These are phyloP conservation scores for Solenodon paradoxus DNA, from an alignment of 2,113 vertebrate species.

Conservation along the genomic window DNA sequence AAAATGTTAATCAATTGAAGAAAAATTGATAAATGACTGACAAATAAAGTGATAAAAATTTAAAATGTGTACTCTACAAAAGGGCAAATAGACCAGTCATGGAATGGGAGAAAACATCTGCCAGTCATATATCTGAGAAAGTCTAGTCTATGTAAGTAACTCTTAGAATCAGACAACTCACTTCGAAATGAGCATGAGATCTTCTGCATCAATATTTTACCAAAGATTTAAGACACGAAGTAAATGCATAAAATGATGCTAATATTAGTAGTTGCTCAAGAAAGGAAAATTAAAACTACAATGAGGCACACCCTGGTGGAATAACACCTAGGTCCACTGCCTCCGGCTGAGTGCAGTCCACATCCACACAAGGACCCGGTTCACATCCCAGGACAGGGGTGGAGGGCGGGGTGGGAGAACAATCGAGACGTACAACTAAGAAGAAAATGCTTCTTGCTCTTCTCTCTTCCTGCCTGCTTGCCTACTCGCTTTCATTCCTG, in stretches of 20 bases:
- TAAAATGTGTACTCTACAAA: slow-evolving; percentile 6
- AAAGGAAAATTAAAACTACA: slow-evolving; percentile 4
- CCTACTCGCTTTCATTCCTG: too few relatives aligned
- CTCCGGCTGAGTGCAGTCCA: too few relatives aligned
- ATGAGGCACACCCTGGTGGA: too few relatives aligned
- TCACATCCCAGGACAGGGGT: too few relatives aligned
- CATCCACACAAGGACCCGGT: too few relatives aligned
- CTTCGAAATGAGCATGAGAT: background rate
- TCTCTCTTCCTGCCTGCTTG: too few relatives aligned
- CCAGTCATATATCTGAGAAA: background rate
- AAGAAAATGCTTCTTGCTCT: too few relatives aligned
- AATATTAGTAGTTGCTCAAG: background rate
- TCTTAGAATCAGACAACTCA: background rate
- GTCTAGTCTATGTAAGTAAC: background rate
- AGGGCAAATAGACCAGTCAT: background rate
- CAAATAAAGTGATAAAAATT: background rate
- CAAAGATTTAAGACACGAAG: background rate
- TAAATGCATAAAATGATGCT: background rate
- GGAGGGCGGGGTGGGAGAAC: too few relatives aligned
- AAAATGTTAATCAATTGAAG: background rate
- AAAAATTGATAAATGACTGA: background rate
- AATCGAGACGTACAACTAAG: too few relatives aligned
- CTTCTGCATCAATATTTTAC: background rate
- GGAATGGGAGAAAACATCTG: background rate
- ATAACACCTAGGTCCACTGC: too few relatives aligned